phyloP scores from a whole-genome alignment of 1,140 invertebrate genomes.

The Ooceraea biroi region DNA sequence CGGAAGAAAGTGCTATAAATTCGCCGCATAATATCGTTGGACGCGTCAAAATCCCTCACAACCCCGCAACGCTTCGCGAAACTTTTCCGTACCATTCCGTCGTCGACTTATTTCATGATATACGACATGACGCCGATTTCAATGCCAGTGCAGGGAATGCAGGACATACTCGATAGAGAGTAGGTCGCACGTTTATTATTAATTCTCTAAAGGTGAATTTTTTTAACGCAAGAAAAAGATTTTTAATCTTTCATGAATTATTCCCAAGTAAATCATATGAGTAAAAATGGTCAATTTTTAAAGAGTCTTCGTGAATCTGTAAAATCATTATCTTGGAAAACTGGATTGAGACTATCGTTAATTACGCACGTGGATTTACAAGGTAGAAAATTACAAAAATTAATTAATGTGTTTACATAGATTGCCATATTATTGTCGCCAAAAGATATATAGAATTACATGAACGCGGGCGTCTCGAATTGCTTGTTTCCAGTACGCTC shows the following conservation, averaged over 20 bases:
- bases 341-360: no score
- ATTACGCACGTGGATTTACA: no score
- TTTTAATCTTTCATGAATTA: no score
- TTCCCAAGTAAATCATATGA: no score
- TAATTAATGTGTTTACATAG: no score
- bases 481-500: no score
- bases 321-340: no score
- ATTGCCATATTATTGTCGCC: no score
- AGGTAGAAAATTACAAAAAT: no score
- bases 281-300: no score
- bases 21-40: constrained; percentile 68
- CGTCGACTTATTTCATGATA: constrained; percentile 25
- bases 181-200: not conserved
- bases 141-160: constrained; percentile 27
- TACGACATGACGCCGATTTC: constrained; percentile 66
- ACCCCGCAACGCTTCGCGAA: constrained; percentile 15
- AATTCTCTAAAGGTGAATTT: not conserved
- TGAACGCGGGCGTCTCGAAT: no score
- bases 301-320: no score
- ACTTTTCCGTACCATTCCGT: constrained; percentile 24
- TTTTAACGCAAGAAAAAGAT: not conserved
- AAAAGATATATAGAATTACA: not conserved
- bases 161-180: not conserved
- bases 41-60: constrained; percentile 60
- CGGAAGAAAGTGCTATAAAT: constrained; percentile 80